Evolutionary conservation across 2,888 invertebrate genomes (phyloP), one percentile per base, ranked within the genome.

Genomic region (Phrixothrix hirtus): DNA sequence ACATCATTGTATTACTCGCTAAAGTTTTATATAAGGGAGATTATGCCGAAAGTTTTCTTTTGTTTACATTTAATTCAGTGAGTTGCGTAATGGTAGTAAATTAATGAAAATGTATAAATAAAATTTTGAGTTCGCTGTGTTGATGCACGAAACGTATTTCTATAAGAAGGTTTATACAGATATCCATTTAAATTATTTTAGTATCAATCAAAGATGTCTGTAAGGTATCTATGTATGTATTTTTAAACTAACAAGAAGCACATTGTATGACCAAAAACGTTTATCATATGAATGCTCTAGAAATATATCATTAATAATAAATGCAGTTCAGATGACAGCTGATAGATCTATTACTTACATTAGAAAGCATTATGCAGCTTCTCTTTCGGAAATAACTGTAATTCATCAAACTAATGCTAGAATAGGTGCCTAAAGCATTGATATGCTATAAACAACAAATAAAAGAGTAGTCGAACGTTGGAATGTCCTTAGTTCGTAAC

Each of bases 341-440:
- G 52, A 52, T 52, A 32, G 46, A 47, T 52, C 52, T 52, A 52
- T 47, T 52, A 52, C 42, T 31, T 15, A 29, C 46, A 42, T 46
- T 46, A 31, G 45, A 35, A 43, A 36, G 46, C 42, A 47, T 52
- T 42, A 42, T 47, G 46, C 46, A 46, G 46, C 46, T 38, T 51
- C 45, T 36, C 46, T 35, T 43, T 42, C 45, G 41, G 50, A 57
- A 57, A 54, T 47, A 41, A 47, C 54, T 29, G 54, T 57, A 51
- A 57, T 57, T 50, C 54, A 55, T 57, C 57, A 51, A 51, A 44
- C 50, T 51, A 57, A 55, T 57, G 57, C 47, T 21, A 34, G 43
- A 7, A 55, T 47, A 50, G 57, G 54, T 55, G 54, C 32, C 48
- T 16, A 44, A 25, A 31, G 32, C 26, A 45, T 14, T 37, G 17